A percentile compares a stretch with the other conserved stretches of the same genome.
phyloP scores from a whole-genome alignment of 2,113 vertebrate species.

The Ceyx cyanopectus region DNA sequence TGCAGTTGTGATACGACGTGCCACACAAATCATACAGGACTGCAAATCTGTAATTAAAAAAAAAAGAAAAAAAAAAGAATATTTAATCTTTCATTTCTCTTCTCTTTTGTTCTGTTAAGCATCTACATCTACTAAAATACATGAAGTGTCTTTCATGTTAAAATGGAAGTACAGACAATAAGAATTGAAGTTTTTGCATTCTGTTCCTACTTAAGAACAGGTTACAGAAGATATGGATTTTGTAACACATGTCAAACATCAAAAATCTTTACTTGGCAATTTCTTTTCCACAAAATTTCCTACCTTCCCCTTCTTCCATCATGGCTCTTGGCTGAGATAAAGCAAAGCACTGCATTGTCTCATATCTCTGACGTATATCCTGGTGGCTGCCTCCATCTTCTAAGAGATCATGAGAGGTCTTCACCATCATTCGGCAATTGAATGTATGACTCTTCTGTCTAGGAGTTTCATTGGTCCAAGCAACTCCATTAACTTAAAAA shows the following conservation, averaged over 20 bases:
- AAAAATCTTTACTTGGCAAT: not conserved
- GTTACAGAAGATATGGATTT: not conserved
- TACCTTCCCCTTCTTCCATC: conserved; percentile 98
- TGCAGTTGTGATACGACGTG: conserved; percentile 87
- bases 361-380: conserved; percentile 85
- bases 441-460: conserved; percentile 97
- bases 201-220: not conserved
- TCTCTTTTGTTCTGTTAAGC: not conserved
- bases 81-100: not conserved
- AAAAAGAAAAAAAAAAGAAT: not conserved
- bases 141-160: not conserved
- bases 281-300: not conserved
- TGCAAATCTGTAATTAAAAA: conserved; percentile 87
- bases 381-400: conserved; percentile 83
- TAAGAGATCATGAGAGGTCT: conserved; percentile 80
- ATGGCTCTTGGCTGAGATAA: conserved; percentile 96
- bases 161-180: not conserved
- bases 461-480: conserved; percentile 90
- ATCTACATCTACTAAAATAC: not conserved
- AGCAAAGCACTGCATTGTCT: conserved; percentile 98
- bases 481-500: conserved; percentile 85
- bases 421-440: conserved; percentile 95
- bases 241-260: not conserved
- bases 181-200: not conserved
- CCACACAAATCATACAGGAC: conserved; percentile 99